Conservation (phyloP, 1,140 invertebrate genomes). For the Caenorhabditis elegans region WBcel235 BX284602.5:14813501-14814000, state of each 20-base stretch:
- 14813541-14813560: conserved; percentile 29
- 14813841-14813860: conserved; percentile 48
- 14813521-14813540: conserved; percentile 38
- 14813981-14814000: no score
- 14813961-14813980: conserved; percentile 37
- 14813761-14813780: conserved; percentile 20
- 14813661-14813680: conserved; percentile 44
- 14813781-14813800: conserved; percentile 46
- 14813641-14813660: conserved; percentile 52
- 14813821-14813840: conserved; percentile 50
- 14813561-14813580: conserved; percentile 15
- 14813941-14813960: conserved; percentile 37
- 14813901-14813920: conserved; percentile 47
- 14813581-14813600: conserved; percentile 33
- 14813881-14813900: conserved; percentile 24
- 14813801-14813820: conserved; percentile 49
- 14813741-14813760: conserved; percentile 38
- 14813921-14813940: conserved; percentile 49
- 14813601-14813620: conserved; percentile 40
- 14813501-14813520: no score
- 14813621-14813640: conserved; percentile 47
- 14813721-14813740: conserved; percentile 23
- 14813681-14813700: background rate
- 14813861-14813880: conserved; percentile 37
- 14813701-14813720: background rate